Evolutionary conservation across 2,888 invertebrate species (phyloP), one percentile per base, ranked within the genome.

Genomic region (Quadriops clusia): DNA sequence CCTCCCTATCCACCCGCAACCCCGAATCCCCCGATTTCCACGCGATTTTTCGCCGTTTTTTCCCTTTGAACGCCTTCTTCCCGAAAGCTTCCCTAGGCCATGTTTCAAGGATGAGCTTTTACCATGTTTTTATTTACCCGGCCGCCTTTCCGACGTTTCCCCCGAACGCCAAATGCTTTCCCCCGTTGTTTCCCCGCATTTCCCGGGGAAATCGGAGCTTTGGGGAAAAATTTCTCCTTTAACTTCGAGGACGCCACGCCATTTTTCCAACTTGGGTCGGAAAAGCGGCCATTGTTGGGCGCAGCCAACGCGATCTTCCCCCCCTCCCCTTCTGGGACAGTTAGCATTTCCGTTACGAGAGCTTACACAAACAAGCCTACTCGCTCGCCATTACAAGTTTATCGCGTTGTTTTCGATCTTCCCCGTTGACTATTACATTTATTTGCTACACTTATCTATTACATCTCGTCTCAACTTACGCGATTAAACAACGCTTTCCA

Each of bases 211-310:
- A 11, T 7, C n/a, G 29, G 14, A 17, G 14, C 16, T 29, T 22
- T 22, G 13, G 13, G 32, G 18, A 18, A 14, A 13, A 15, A n/a
- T 27, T 27, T 15, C 13, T 13, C 10, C 10, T 7, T 20, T 10
- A 22, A 14, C 9, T 20, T 15, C 5, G 5, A 24, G 27, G 41
- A 49, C 39, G 50, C 44, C 33, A 49, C 58, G 60, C 58, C 58
- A 58, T 58, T 58, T 60, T 58, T 50, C 57, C 49, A 43, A 36
- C 41, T 42, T 49, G 45, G 49, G 44, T 50, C 49, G 58, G 60
- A 58, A 60, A 60, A 60, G 58, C 60, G 54, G 61, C 60, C 60
- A 61, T 61, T 59, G 54, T 53, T 56, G 54, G 44, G 38, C 33
- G 32, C 42, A 46, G 46, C 50, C 41, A 50, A 45, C 46, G 51